phyloP scores from a whole-genome alignment of 92 coral and sea anemone species.

The Paragorgia papillata region DNA sequence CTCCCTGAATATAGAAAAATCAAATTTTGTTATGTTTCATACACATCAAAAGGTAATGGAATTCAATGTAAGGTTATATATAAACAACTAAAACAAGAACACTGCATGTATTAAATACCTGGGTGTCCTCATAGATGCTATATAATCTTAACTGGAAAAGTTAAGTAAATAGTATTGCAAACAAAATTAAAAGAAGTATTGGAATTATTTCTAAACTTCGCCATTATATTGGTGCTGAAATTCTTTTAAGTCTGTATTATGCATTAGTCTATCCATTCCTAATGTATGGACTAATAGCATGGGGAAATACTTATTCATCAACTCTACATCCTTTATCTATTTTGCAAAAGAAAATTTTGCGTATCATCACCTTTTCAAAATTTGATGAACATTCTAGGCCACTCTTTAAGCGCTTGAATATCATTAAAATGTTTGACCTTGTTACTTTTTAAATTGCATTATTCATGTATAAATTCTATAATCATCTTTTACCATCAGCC shows the following conservation, averaged over 20 bases:
- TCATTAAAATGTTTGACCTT: slow-evolving; percentile 23
- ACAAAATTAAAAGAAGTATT: background rate
- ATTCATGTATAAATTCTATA: slow-evolving; percentile 38
- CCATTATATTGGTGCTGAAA: slow-evolving; percentile 18
- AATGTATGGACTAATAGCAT: slow-evolving; percentile 29
- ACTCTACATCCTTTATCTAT: slow-evolving; percentile 29
- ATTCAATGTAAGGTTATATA: background rate
- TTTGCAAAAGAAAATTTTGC: slow-evolving; percentile 24
- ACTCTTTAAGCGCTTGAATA: slow-evolving; percentile 19
- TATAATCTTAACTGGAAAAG: background rate
- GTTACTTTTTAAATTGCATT: slow-evolving; percentile 12
- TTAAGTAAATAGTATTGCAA: background rate
- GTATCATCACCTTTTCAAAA: slow-evolving; percentile 34
- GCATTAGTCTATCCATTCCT: slow-evolving; percentile 39
- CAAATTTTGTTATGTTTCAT: background rate
- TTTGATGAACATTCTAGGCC: slow-evolving; percentile 36
- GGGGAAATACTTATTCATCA: slow-evolving; percentile 34
- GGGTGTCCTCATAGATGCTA: background rate
- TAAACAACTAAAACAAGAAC: background rate
- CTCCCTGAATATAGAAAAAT: background rate
- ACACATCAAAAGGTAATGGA: background rate
- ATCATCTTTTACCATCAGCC: slow-evolving; percentile 26
- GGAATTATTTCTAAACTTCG: slow-evolving; percentile 10
- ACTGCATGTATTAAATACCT: background rate
- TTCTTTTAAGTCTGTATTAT: slow-evolving; percentile 34